Evolutionary conservation across 1,140 invertebrate species (phyloP), one percentile per base, ranked within the genome.

Genomic region (Pissodes strobi): DNA sequence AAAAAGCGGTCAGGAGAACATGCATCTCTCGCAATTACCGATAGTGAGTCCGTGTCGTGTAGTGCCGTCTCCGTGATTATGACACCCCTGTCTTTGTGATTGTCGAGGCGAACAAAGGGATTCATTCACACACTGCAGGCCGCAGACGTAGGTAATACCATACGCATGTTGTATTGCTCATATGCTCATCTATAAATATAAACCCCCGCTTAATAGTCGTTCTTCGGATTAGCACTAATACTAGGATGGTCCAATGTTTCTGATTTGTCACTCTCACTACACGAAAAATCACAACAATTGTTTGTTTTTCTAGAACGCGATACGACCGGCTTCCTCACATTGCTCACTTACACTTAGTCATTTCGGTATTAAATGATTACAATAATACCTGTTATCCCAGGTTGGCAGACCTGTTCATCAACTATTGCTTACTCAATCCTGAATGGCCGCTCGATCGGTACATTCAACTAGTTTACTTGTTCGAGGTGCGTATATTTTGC

Each of bases 321-420:
- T 49, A 30, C 56, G 22, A 65, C 55, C 62, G 48, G 45, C 58
- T 27, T 65, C 60, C 56, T 70, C 64, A 64, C 66, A 62, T 23
- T 59, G 64, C 61, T 70, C 67, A 66, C 64, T 69, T 63, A 66
- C 67, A 67, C 65, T 58, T 72, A 73, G 71, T 71, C 70, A 63
- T 71, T 74, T 74, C 66, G 70, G 72, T 75, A 75, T 73, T 73
- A 69, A 76, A 74, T 69, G 71, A 70, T 73, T 70, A 75, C 74
- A 75, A 75, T 76, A 75, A 69, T 72, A 76, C 74, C 72, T 76
- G 74, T 76, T 75, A 73, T 69, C 67, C 71, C 63, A 69, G 67
- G 68, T 68, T 68, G 69, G 59, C 67, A 74, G 72, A 76, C 75
- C 72, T 75, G 75, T 76, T 76, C 72, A 73, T 75, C 72, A 75